Base-by-base conservation (phyloP, 2,888 invertebrate species). In the Lasioglossum calceatum region DNA sequence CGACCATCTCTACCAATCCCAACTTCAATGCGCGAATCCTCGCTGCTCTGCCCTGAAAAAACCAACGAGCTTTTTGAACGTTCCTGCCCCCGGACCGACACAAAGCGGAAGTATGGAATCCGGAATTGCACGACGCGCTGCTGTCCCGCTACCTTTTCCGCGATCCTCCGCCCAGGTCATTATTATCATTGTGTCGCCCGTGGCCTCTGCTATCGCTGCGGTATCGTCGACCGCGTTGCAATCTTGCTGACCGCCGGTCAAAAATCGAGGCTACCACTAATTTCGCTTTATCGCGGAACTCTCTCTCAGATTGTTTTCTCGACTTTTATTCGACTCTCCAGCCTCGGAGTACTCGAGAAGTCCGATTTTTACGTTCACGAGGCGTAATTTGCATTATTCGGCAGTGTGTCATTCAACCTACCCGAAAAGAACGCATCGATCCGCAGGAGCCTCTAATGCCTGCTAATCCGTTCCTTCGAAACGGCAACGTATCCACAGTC, bases 61-160 rank as follows among this genome's bases (percentile, higher is more conserved):
- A 39, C 42, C 36, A 70, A 70, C 36, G 78, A 47, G 78, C 50
- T 78, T 79, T 79, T 79, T 79, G 71, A 79, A 79, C 19, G 50
- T 42, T 54, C 71, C 42, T 32, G 36, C 23, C 70, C 50, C 19
- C 27, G 27, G 64, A 64, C 44, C 16, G 64, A 32, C 64, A 19
- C 16, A 8, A 10, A 64, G n/a, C 47, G 77, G 42, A 67, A n/a
- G 14, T 44, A 42, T 67, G 42, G 32, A 27, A 70, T 42, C 23
- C 70, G 70, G 19, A 70, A 70, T 70, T 70, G 23, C 32, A 32
- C 70, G 39, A 8, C 16, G 36, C 67, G 36, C 36, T 39, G 32
- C 64, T n/a, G 10, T 1, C 54, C 54, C 23, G 23, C 54, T 54
- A 54, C 54, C 54, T 54, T 23, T 23, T 54, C 50, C 50, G 23